A percentile compares a stretch with the other conserved stretches of the same genome.
These are phyloP conservation scores for Lydus trimaculatus DNA, from an alignment of 2,888 invertebrate genomes.

Conservation along the genomic window DNA sequence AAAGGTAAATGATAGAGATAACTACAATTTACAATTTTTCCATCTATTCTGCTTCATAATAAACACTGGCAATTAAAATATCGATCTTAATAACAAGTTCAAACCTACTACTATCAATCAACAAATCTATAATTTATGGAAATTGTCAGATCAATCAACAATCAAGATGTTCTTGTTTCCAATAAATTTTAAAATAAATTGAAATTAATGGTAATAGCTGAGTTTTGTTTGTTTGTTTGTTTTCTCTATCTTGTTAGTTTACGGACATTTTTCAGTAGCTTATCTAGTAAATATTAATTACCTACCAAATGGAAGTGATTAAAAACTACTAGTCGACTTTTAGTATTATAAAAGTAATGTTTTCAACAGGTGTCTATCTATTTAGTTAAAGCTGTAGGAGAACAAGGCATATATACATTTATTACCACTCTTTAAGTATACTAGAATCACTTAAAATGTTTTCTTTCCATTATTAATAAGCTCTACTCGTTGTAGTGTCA, in stretches of 20 bases:
- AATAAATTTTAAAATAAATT: constrained; percentile 19
- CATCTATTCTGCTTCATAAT: neutral
- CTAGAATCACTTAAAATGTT: constrained; percentile 15
- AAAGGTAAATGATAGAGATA: constrained; percentile 11
- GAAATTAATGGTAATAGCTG: neutral
- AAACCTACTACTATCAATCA: constrained; percentile 37
- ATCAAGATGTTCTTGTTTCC: constrained; percentile 10
- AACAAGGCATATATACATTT: constrained; percentile 17
- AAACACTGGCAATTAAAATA: constrained; percentile 30
- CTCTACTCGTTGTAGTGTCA: constrained; percentile 15
- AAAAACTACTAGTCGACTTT: neutral
- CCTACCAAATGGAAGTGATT: neutral
- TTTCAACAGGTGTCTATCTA: constrained; percentile 25
- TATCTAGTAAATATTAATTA: neutral
- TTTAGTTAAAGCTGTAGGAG: constrained; percentile 7
- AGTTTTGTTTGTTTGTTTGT: too few species aligned
- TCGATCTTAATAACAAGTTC: constrained; percentile 25
- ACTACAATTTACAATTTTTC: constrained; percentile 29
- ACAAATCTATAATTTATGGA: constrained; percentile 16
- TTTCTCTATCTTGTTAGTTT: neutral
- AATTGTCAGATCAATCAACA: constrained; percentile 18
- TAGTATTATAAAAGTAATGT: constrained; percentile 12
- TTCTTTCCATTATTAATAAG: constrained; percentile 23
- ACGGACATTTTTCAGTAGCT: neutral
- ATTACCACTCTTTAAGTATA: constrained; percentile 14